phyloP scores from a whole-genome alignment of 2,113 vertebrate genomes.

The Phalacrocorax carbo region DNA sequence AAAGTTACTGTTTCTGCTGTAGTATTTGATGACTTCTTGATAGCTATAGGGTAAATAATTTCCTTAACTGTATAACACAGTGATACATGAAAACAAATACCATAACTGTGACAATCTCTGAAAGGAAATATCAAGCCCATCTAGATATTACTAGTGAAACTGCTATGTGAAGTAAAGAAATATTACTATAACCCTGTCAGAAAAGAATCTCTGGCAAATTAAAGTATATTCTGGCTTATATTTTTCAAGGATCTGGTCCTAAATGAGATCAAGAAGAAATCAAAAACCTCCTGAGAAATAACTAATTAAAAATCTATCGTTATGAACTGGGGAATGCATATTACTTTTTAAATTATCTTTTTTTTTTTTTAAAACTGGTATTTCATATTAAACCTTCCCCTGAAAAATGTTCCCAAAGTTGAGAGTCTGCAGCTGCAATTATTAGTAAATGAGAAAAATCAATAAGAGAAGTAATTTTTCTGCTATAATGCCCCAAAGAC shows the following conservation, averaged over 20 bases:
- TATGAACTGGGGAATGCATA: too few species aligned
- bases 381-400: neutral
- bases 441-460: neutral
- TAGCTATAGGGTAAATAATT: neutral
- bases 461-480: neutral
- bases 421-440: neutral
- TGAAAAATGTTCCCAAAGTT: neutral
- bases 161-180: neutral
- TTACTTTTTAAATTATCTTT: neutral
- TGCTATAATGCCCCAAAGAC: neutral
- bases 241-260: too few species aligned
- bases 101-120: neutral
- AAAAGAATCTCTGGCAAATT: too few species aligned
- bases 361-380: neutral
- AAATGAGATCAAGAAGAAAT: too few species aligned
- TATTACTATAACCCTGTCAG: neutral
- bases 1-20: neutral
- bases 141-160: neutral
- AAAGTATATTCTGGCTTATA: too few species aligned
- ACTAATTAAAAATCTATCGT: too few species aligned
- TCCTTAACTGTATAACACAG: neutral
- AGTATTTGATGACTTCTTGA: conserved; percentile 16
- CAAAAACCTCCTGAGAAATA: too few species aligned
- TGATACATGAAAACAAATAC: neutral
- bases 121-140: neutral